Percentiles rank a stretch among this genome's conserved stretches.
Conservation (phyloP, 1,140 invertebrate genomes). For the Whitmania pigra region DNA sequence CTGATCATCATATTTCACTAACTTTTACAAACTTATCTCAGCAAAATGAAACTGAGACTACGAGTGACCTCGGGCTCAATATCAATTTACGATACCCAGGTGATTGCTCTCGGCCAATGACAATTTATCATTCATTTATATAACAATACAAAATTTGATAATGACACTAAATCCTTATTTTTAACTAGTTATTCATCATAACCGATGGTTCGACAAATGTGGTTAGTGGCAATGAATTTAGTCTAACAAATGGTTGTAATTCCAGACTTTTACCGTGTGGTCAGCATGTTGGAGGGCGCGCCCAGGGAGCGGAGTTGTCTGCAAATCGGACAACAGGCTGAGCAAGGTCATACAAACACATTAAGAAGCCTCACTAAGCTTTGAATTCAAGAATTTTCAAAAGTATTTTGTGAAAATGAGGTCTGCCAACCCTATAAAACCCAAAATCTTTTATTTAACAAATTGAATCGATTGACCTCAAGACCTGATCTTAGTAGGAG, state of each 20-base stretch:
- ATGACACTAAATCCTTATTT: not conserved
- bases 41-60: conserved; percentile 31
- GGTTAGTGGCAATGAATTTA: not conserved
- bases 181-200: not conserved
- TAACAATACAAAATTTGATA: not conserved
- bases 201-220: not conserved
- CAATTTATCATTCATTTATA: conserved; percentile 8
- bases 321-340: conserved; percentile 17
- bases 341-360: conserved; percentile 29
- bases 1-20: too few relatives aligned
- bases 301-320: conserved; percentile 28
- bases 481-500: too few relatives aligned
- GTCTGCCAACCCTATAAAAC: too few relatives aligned
- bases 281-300: conserved; percentile 33
- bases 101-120: conserved; percentile 2
- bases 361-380: not conserved
- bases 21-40: conserved; percentile 23
- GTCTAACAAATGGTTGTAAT: too few relatives aligned
- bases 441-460: too few relatives aligned
- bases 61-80: conserved; percentile 25
- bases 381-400: not conserved
- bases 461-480: too few relatives aligned
- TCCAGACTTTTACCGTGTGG: conserved; percentile 35
- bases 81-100: conserved; percentile 26
- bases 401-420: too few relatives aligned